phyloP scores from a whole-genome alignment of 2,888 invertebrate genomes.

The Eurytoma adleriae region DNA sequence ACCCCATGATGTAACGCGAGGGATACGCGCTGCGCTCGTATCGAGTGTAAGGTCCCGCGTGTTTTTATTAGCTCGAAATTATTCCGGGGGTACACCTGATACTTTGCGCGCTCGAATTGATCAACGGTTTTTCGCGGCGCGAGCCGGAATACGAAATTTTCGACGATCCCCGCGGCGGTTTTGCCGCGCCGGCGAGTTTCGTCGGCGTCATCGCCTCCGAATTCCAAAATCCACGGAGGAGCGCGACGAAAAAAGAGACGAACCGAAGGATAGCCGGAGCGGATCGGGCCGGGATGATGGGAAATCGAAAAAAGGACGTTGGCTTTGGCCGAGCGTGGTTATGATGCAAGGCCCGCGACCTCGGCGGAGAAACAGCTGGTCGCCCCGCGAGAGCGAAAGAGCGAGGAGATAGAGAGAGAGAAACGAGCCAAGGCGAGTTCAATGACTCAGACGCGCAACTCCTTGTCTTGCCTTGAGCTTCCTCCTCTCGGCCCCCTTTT shows the following conservation, averaged over 20 bases:
- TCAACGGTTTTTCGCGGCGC: no score
- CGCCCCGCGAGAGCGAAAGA: background rate
- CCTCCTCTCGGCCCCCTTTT: conserved; percentile 39
- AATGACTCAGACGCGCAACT: conserved; percentile 66
- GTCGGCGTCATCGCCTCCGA: background rate
- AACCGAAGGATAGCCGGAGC: background rate
- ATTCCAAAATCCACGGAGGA: background rate
- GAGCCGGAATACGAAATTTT: no score
- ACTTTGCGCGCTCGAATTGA: no score
- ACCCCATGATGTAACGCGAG: no score
- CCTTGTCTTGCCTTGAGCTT: conserved; percentile 49
- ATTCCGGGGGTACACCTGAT: no score
- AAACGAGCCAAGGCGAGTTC: conserved; percentile 64
- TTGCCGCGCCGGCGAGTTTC: no score
- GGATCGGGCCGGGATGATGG: background rate
- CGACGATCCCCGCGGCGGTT: no score
- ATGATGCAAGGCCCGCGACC: background rate
- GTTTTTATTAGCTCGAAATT: background rate
- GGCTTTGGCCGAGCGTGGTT: background rate
- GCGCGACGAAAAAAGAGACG: background rate
- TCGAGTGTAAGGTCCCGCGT: background rate
- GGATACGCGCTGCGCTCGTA: no score
- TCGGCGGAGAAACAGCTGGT: background rate
- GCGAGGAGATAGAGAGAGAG: background rate
- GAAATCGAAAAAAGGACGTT: background rate